phyloP scores from a whole-genome alignment of 2,888 invertebrate genomes.

The Torymus texanus region DNA sequence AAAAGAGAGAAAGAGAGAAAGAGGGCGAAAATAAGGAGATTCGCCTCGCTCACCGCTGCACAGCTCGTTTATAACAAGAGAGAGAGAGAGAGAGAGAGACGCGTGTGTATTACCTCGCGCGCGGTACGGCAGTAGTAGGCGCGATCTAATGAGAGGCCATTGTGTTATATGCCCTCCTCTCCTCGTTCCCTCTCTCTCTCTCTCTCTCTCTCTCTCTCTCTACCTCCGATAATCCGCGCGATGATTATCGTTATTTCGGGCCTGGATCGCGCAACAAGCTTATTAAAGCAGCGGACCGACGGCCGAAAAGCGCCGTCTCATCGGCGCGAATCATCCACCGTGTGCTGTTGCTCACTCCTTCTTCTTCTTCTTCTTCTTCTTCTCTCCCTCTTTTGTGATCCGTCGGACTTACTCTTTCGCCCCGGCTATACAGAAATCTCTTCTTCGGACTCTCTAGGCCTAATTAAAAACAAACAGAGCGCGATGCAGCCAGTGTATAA shows the following conservation, averaged over 20 bases:
- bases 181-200: constrained; percentile 9
- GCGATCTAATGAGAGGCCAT: constrained; percentile 52
- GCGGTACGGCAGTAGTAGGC: constrained; percentile 23
- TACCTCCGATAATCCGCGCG: constrained; percentile 43
- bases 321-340: constrained; percentile 47
- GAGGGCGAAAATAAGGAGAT: neutral
- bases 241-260: constrained; percentile 55
- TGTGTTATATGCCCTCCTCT: neutral
- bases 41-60: constrained; percentile 29
- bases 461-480: constrained; percentile 57
- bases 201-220: constrained; percentile 16
- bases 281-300: constrained; percentile 33
- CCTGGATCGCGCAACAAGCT: constrained; percentile 46
- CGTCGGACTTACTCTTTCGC: constrained; percentile 41
- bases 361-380: neutral
- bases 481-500: constrained; percentile 45
- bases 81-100: neutral
- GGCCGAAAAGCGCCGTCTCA: constrained; percentile 44
- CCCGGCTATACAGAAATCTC: constrained; percentile 37
- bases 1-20: too few relatives aligned
- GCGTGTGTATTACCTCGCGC: constrained; percentile 1
- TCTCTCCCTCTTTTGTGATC: constrained; percentile 45
- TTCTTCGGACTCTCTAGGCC: constrained; percentile 46
- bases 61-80: constrained; percentile 34
- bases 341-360: too few relatives aligned